These are phyloP conservation scores for Argynnis bischoffii DNA, from an alignment of 2,888 invertebrate species.

Conservation along the genomic window DNA sequence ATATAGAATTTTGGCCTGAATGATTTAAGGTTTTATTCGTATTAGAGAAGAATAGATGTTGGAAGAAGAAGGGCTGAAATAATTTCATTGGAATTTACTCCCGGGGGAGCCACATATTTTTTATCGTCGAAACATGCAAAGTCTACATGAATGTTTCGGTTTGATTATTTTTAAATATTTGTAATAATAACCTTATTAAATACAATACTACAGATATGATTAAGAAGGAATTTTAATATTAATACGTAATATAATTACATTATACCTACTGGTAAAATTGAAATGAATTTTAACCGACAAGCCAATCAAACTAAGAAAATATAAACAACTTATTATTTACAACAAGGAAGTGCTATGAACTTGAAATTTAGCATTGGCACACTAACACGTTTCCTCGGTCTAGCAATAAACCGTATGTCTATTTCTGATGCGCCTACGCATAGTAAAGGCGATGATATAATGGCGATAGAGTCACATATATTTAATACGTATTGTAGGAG, in stretches of 20 bases:
- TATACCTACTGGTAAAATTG: background rate
- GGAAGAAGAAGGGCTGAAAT: too few relatives aligned
- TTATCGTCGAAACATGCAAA: too few relatives aligned
- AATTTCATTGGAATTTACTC: too few relatives aligned
- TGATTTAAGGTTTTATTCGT: too few relatives aligned
- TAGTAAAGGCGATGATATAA: constrained; percentile 15
- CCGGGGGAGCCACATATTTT: too few relatives aligned
- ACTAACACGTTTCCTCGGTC: constrained; percentile 54
- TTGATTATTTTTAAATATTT: too few relatives aligned
- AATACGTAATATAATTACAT: background rate
- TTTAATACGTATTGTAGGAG: background rate
- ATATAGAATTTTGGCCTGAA: too few relatives aligned
- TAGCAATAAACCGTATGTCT: constrained; percentile 50
- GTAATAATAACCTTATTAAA: background rate
- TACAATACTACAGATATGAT: background rate
- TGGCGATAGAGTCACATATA: background rate
- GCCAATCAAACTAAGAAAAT: background rate
- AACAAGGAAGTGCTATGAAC: constrained; percentile 25
- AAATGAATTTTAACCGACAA: background rate
- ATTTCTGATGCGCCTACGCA: constrained; percentile 54
- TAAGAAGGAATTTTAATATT: background rate
- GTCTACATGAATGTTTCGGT: too few relatives aligned
- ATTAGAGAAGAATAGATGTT: too few relatives aligned
- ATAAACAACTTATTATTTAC: background rate
- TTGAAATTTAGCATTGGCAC: constrained; percentile 34